Conservation (phyloP, 2,888 invertebrate species). For the Tryphoninae sp. region DNA sequence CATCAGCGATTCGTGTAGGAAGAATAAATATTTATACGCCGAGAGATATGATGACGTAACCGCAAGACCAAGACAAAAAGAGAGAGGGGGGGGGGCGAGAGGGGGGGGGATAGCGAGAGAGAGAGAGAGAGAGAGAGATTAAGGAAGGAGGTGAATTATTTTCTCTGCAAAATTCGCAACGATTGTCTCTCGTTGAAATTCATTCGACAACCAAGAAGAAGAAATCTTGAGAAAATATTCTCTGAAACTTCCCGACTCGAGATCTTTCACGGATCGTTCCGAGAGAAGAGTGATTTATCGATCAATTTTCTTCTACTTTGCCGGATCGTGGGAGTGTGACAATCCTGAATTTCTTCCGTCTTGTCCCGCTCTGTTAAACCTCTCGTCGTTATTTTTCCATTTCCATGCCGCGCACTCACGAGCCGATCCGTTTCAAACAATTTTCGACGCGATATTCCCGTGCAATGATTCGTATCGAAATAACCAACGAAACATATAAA, state of each 20-base stretch:
- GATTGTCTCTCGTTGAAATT: not conserved
- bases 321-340: slow-evolving; percentile 54
- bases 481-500: slow-evolving; percentile 3
- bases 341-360: slow-evolving; percentile 22
- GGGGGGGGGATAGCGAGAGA: not conserved
- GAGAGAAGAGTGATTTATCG: slow-evolving; percentile 39
- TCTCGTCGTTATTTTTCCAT: slow-evolving; percentile 23
- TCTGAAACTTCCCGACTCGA: slow-evolving; percentile 4
- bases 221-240: slow-evolving; percentile 19
- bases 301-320: not conserved
- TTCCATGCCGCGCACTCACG: not conserved
- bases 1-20: slow-evolving; percentile 56
- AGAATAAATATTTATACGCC: slow-evolving; percentile 53
- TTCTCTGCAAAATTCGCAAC: not conserved
- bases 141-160: slow-evolving; percentile 2
- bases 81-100: not conserved
- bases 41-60: slow-evolving; percentile 4
- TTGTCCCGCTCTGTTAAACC: slow-evolving; percentile 42
- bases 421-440: not conserved
- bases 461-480: not conserved
- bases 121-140: not conserved
- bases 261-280: slow-evolving; percentile 27
- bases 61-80: not conserved
- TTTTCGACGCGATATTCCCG: not conserved
- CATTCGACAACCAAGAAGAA: not conserved